Conservation (phyloP, 2,113 vertebrate species). For the Machaerirhynchus nigripectus region DNA sequence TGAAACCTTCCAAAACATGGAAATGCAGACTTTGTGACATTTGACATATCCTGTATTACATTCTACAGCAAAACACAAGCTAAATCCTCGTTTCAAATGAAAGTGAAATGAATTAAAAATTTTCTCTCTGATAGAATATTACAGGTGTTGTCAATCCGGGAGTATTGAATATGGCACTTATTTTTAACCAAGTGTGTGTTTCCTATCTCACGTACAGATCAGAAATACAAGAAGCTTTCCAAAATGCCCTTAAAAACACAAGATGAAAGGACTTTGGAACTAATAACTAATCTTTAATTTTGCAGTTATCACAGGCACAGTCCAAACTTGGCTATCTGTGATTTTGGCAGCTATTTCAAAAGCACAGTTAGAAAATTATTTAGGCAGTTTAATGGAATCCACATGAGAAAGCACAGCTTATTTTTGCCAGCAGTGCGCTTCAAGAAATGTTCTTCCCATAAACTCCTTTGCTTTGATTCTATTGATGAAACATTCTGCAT, state of each 20-base stretch:
- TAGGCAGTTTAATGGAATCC: constrained; percentile 2
- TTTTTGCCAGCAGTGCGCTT: not conserved
- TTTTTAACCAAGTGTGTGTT: not conserved
- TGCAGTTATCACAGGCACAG: not conserved
- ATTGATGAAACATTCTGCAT: not conserved
- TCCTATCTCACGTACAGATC: not conserved
- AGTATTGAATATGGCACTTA: not conserved
- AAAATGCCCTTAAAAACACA: constrained; percentile 1
- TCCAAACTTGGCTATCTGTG: constrained; percentile 33
- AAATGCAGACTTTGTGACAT: not conserved
- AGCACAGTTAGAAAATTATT: constrained; percentile 13
- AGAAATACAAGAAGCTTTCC: not conserved
- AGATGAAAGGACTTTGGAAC: not conserved
- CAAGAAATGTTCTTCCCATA: not conserved
- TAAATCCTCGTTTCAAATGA: not conserved
- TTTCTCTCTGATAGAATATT: not conserved
- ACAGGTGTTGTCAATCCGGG: not conserved
- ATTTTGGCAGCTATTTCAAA: constrained; percentile 34
- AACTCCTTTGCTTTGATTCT: not conserved
- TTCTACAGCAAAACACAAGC: not conserved
- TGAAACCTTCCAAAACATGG: not conserved
- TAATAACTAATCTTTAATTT: not conserved
- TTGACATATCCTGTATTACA: not conserved
- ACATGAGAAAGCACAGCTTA: not conserved
- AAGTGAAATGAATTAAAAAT: not conserved